Evolutionary conservation across 2,888 invertebrate genomes (phyloP), one percentile per base, ranked within the genome.

Genomic region (Drosophila colorata): DNA sequence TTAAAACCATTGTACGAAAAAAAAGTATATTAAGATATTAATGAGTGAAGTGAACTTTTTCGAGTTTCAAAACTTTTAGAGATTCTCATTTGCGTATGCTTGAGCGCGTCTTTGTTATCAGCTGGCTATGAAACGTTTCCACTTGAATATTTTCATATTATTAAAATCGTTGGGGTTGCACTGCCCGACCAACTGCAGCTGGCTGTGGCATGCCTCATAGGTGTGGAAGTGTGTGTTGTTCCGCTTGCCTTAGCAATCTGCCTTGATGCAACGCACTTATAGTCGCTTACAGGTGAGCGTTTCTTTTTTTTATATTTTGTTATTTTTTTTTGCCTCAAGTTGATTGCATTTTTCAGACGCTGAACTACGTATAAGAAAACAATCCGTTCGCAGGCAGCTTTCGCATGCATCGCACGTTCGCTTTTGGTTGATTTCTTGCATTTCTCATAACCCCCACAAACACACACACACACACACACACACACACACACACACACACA

Each of bases 401-500:
- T 87, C 74, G 83, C 75, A 89, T 83, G 83, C 83, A 85, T 89
- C 83, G 82, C 83, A 83, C 83, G 83, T 83, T 85, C 75, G 74
- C 82, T 83, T 83, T 83, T 83, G 89, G 89, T 87, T 89, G 83
- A 89, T 87, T 83, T 83, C 83, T 82, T 87, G 82, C 89, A 83
- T 83, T 83, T 83, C 83, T 89, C 89, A 83, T 89, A 85, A 75
- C 64, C 67, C 61, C 31, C 49, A 20, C 40, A 13, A 14, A n/a
- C 28, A 8, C 2, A 25, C 25, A 9, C n/a, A 13, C 33, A n/a
- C 47, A 14, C 16, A 41, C n/a, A 4, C 31, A 53, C 6, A 33
- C 40, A n/a, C 16, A n/a, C 35, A 11, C 41, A n/a, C 23, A 33
- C 18, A 25, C 14, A 25, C 25, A 31, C 35, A 11, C 14, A n/a